Evolutionary conservation across 2,113 vertebrate species (phyloP).

Genomic region (Istiophorus platypterus): DNA sequence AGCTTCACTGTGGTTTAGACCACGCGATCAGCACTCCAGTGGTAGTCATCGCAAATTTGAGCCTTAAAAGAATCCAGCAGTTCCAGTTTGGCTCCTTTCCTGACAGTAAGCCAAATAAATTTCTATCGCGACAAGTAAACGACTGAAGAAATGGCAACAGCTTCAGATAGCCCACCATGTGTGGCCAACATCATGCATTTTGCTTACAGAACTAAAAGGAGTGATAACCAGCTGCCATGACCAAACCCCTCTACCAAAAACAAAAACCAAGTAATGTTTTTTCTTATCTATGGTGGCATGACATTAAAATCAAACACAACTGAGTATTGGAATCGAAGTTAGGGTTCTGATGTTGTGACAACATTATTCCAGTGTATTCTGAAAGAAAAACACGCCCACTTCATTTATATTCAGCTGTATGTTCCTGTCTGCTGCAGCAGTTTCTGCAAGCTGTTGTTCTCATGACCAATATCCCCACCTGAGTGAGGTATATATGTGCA

Average conservation of each 20-base stretch:
- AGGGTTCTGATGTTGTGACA: slow-evolving; percentile 13
- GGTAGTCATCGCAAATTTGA: slow-evolving; percentile 16
- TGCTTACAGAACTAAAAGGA: slow-evolving; percentile 63
- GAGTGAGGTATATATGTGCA: slow-evolving; percentile 62
- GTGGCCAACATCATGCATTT: slow-evolving; percentile 53
- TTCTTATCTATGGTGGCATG: slow-evolving; percentile 3
- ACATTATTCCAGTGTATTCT: slow-evolving; percentile 4
- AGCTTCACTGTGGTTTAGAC: background rate
- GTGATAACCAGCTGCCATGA: slow-evolving; percentile 49
- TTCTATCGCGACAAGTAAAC: slow-evolving; percentile 49
- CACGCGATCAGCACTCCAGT: slow-evolving; percentile 1
- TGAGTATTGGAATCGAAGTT: slow-evolving; percentile 6
- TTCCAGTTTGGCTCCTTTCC: slow-evolving; percentile 29
- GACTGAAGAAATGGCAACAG: slow-evolving; percentile 43
- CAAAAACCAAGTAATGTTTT: background rate
- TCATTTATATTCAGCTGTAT: slow-evolving; percentile 52
- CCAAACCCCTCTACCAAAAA: background rate
- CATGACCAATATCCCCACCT: slow-evolving; percentile 57
- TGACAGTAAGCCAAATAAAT: slow-evolving; percentile 55
- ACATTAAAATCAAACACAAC: slow-evolving; percentile 15
- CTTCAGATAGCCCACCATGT: slow-evolving; percentile 29
- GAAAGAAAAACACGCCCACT: background rate
- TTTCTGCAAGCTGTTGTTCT: slow-evolving; percentile 60
- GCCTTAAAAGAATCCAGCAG: slow-evolving; percentile 40
- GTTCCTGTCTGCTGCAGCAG: slow-evolving; percentile 52